These are phyloP conservation scores for Octodon degus DNA, from an alignment of 2,113 vertebrate species.

Conservation along the genomic window DNA sequence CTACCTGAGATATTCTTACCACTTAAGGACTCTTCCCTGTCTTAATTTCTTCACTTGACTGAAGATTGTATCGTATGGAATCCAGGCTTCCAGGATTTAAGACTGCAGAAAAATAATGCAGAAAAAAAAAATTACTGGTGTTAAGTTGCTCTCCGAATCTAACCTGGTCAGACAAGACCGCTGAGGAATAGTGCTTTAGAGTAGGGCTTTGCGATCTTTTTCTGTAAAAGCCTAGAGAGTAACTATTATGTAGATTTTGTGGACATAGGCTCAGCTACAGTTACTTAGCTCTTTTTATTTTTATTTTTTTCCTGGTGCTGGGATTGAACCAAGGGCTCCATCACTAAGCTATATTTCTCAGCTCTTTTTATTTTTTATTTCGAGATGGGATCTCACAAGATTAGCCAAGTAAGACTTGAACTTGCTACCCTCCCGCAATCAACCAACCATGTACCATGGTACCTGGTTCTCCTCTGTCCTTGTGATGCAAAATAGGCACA, in stretches of 20 bases:
- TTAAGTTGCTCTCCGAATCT: background rate
- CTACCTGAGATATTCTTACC: background rate
- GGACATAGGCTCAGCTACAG: background rate
- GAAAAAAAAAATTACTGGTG: background rate
- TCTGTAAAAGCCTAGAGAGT: background rate
- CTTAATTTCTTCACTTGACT: background rate
- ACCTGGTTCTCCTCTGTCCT: background rate
- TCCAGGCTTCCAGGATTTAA: background rate
- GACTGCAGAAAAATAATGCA: background rate
- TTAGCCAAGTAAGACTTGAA: background rate
- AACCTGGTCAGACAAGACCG: background rate
- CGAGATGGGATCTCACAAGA: background rate
- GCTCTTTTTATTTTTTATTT: background rate
- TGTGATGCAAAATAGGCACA: background rate
- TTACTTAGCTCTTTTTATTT: background rate
- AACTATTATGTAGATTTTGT: background rate
- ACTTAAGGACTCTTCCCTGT: background rate
- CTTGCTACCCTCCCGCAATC: background rate
- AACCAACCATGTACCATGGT: too few species aligned
- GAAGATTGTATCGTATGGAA: background rate
- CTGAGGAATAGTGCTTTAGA: background rate
- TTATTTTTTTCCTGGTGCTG: background rate
- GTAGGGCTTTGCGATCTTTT: background rate
- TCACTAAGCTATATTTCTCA: background rate
- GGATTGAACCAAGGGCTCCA: background rate